phyloP scores from a whole-genome alignment of 1,140 invertebrate species.

The Cotesia glomerata region DNA sequence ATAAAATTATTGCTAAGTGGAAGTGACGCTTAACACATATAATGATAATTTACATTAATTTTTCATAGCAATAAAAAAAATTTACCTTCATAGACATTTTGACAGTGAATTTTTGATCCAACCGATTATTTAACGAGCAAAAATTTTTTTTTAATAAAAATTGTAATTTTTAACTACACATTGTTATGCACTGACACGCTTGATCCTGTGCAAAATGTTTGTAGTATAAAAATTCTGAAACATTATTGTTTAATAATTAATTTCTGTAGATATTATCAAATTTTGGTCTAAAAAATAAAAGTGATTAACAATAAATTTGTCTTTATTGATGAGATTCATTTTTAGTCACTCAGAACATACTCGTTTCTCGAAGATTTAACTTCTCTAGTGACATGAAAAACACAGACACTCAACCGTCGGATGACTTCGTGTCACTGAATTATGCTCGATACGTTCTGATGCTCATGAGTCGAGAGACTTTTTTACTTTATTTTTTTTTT shows the following conservation, averaged over 20 bases:
- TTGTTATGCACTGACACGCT: background rate
- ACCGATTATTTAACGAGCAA: too few relatives aligned
- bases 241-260: background rate
- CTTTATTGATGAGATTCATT: background rate
- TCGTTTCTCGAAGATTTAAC: background rate
- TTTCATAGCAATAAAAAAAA: background rate
- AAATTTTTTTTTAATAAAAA: too few relatives aligned
- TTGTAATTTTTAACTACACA: background rate
- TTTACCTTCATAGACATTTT: constrained; percentile 27
- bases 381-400: background rate
- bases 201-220: background rate
- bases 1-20: background rate
- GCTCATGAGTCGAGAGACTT: background rate
- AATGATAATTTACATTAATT: background rate
- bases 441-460: background rate
- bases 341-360: background rate
- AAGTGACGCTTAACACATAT: background rate
- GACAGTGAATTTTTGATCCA: background rate
- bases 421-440: background rate
- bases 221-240: background rate
- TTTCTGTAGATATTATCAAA: too few relatives aligned
- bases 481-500: too few relatives aligned
- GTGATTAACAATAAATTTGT: background rate
- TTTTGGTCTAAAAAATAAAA: background rate
- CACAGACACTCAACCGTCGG: background rate